A percentile compares a stretch with the other conserved stretches of the same genome.
phyloP scores from a whole-genome alignment of 2,113 vertebrate species.

The Herpetotheres cachinnans region DNA sequence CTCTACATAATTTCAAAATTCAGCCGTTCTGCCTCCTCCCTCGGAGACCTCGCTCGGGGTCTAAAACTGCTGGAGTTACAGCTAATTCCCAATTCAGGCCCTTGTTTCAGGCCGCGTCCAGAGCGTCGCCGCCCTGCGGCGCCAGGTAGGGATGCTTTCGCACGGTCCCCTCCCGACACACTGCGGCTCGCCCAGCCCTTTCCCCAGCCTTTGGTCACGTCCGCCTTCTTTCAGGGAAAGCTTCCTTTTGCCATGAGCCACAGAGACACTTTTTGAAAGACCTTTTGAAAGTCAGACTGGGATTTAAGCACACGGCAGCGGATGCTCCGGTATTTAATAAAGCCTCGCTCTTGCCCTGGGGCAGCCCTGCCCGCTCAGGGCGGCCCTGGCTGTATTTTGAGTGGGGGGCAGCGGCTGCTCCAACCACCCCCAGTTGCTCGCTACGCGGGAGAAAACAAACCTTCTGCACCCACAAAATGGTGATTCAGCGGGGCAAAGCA shows the following conservation, averaged over 20 bases:
- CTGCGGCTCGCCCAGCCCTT: fast-evolving
- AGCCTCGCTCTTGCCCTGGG: not conserved
- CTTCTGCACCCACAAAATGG: not conserved
- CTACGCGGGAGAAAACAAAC: not conserved
- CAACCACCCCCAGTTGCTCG: fast-evolving
- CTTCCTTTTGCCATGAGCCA: not conserved
- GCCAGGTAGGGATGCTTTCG: fast-evolving
- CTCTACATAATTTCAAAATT: not conserved
- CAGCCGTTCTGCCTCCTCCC: not conserved
- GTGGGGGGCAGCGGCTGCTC: too few relatives aligned
- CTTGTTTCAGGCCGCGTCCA: not conserved
- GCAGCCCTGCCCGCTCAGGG: not conserved
- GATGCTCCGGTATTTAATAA: not conserved
- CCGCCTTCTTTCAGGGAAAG: not conserved
- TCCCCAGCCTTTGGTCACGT: not conserved
- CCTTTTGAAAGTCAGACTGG: not conserved
- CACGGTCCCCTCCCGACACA: fast-evolving
- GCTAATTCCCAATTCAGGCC: not conserved
- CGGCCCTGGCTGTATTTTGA: not conserved
- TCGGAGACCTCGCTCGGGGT: not conserved
- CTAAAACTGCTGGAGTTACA: not conserved
- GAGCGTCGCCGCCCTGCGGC: not conserved
- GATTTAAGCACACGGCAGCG: not conserved
- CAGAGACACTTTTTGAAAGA: not conserved
- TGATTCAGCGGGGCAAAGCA: not conserved